phyloP scores from a whole-genome alignment of 1,140 invertebrate species.

The Cardiocondyla obscurior region DNA sequence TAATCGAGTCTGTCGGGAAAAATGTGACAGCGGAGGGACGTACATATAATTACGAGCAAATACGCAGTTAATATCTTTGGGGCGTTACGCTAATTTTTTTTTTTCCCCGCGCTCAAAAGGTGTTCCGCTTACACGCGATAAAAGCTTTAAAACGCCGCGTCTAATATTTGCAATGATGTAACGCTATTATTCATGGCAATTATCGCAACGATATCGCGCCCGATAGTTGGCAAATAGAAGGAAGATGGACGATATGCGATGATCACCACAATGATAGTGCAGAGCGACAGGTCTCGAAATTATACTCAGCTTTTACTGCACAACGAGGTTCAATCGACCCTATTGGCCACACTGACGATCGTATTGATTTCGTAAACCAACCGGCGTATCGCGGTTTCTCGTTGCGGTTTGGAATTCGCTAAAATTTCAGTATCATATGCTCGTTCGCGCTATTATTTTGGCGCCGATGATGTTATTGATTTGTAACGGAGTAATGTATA shows the following conservation, averaged over 20 bases:
- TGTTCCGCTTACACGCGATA: background rate
- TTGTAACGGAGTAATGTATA: slow-evolving; percentile 15
- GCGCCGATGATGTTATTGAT: slow-evolving; percentile 3
- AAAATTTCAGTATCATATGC: slow-evolving; percentile 50
- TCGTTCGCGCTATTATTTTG: slow-evolving; percentile 44
- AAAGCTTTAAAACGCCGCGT: background rate
- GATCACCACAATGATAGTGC: slow-evolving; percentile 21
- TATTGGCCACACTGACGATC: slow-evolving; percentile 39
- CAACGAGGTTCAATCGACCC: slow-evolving; percentile 27
- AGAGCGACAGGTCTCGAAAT: slow-evolving; percentile 34
- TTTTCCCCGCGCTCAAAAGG: background rate
- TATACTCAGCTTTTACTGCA: slow-evolving; percentile 44
- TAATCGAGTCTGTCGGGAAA: background rate
- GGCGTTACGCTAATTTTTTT: background rate
- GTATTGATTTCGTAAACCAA: slow-evolving; percentile 58
- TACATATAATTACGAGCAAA: background rate
- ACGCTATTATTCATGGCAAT: slow-evolving; percentile 21
- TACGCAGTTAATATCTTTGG: background rate
- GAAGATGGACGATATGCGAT: slow-evolving; percentile 32
- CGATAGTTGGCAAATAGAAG: slow-evolving; percentile 23
- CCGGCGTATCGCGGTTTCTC: slow-evolving; percentile 48
- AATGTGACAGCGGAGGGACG: background rate
- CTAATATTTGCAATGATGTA: slow-evolving; percentile 28
- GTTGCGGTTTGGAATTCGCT: slow-evolving; percentile 43
- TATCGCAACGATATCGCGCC: slow-evolving; percentile 9